Evolutionary conservation across 2,797 vertebrate species (phyloP).

Genomic region (Tarsius wallacei): DNA sequence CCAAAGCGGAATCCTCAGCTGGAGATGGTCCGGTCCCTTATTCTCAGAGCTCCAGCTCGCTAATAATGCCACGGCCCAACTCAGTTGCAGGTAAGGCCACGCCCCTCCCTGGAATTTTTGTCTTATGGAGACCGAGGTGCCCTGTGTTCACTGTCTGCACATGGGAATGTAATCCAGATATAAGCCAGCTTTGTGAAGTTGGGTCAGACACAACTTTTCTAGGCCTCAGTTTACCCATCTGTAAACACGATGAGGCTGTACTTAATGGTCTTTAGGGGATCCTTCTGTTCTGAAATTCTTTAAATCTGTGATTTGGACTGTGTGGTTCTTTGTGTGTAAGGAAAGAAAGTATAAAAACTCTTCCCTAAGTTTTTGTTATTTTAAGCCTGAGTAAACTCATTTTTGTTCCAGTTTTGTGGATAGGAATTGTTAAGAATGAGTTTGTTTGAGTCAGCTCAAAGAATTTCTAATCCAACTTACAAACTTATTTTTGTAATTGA

Average conservation of each 20-base stretch:
- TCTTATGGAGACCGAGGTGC: neutral
- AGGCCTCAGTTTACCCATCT: neutral
- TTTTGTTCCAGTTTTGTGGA: neutral
- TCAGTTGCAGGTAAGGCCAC: constrained; percentile 97
- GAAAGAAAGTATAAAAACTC: neutral
- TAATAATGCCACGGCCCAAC: constrained; percentile 99
- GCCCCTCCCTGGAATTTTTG: neutral
- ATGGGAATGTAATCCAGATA: neutral
- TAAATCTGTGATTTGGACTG: neutral
- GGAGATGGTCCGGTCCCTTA: constrained; percentile 95
- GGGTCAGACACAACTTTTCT: neutral
- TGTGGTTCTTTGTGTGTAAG: neutral
- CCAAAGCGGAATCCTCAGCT: constrained; percentile 89
- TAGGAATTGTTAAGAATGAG: neutral
- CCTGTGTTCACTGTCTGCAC: neutral
- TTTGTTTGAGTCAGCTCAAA: neutral
- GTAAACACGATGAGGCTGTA: neutral
- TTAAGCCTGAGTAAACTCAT: constrained; percentile 28
- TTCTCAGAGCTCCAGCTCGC: constrained; percentile 92
- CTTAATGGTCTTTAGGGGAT: constrained; percentile 2
- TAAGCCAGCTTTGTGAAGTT: neutral
- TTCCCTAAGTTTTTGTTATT: constrained; percentile 24
- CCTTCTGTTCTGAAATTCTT: neutral
- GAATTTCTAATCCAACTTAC: constrained; percentile 49
- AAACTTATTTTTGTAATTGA: constrained; percentile 16